These are phyloP conservation scores for Cygnus atratus DNA, from an alignment of 2,113 vertebrate genomes.

Conservation along the genomic window DNA sequence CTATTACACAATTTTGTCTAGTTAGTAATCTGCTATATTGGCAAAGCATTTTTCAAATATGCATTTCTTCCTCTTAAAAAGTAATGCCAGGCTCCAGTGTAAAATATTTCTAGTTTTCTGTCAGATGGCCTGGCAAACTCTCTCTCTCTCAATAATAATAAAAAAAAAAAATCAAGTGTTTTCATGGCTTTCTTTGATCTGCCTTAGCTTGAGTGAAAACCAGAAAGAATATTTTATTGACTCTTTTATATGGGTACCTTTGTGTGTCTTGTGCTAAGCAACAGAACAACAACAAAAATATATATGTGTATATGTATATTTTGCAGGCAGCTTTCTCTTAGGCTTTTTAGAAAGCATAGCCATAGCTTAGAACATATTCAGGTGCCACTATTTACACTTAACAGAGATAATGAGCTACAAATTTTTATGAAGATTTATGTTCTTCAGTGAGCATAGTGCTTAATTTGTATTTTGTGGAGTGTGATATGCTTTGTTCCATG, in stretches of 20 bases:
- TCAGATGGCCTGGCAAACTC: neutral
- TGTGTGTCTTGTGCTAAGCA: neutral
- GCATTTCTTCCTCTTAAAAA: neutral
- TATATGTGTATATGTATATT: neutral
- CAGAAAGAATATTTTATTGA: neutral
- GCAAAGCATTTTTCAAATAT: neutral
- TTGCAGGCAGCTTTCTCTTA: neutral
- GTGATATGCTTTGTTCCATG: neutral
- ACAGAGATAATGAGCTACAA: neutral
- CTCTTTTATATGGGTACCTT: neutral
- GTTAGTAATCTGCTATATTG: neutral
- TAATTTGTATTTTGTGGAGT: neutral
- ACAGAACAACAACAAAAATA: too few species aligned
- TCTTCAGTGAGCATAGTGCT: neutral
- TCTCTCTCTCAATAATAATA: neutral
- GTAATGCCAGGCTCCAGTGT: neutral
- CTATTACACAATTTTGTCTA: neutral
- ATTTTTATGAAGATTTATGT: neutral
- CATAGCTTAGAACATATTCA: neutral
- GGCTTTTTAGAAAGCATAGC: neutral
- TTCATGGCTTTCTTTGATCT: neutral
- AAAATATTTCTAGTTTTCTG: neutral
- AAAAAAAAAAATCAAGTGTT: neutral
- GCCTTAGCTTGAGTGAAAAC: neutral
- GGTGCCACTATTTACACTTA: neutral